phyloP scores from a whole-genome alignment of 2,797 vertebrate species.

The Enteromius trimaculatus region DNA sequence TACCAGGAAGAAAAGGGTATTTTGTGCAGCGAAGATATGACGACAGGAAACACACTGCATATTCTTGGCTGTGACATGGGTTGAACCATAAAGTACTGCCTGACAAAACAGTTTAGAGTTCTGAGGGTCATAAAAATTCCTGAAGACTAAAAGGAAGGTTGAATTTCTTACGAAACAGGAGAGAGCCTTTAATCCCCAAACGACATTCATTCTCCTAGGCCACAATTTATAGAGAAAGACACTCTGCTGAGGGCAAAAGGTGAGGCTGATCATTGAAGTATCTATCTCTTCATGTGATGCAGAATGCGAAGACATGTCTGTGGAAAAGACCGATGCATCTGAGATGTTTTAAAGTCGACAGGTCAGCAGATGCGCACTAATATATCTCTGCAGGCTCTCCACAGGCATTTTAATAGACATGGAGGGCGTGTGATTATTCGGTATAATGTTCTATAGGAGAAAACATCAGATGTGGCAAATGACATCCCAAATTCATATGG shows the following conservation, averaged over 20 bases:
- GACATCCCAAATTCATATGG: not conserved
- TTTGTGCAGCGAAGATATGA: slow-evolving; percentile 21
- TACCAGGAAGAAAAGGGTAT: slow-evolving; percentile 40
- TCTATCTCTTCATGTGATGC: not conserved
- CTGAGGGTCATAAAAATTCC: slow-evolving; percentile 39
- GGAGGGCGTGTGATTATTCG: slow-evolving; percentile 9
- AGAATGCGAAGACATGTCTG: not conserved
- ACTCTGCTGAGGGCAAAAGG: not conserved
- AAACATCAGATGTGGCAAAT: slow-evolving; percentile 4
- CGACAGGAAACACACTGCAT: too few relatives aligned
- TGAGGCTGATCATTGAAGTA: not conserved
- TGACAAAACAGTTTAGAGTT: slow-evolving; percentile 37
- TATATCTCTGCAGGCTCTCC: slow-evolving; percentile 8
- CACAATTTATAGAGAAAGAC: not conserved
- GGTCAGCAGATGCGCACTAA: not conserved
- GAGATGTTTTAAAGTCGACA: slow-evolving; percentile 15
- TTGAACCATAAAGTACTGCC: slow-evolving; percentile 24
- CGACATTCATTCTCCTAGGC: slow-evolving; percentile 10
- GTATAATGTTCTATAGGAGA: slow-evolving; percentile 2
- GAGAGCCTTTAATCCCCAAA: not conserved
- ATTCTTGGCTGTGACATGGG: too few relatives aligned
- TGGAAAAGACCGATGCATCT: not conserved
- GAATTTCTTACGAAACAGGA: slow-evolving; percentile 13
- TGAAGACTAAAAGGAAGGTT: slow-evolving; percentile 21
- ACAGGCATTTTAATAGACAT: slow-evolving; percentile 28